phyloP scores from a whole-genome alignment of 35 echinoderm and acorn worm species.

The Ophioderma brevispina region DNA sequence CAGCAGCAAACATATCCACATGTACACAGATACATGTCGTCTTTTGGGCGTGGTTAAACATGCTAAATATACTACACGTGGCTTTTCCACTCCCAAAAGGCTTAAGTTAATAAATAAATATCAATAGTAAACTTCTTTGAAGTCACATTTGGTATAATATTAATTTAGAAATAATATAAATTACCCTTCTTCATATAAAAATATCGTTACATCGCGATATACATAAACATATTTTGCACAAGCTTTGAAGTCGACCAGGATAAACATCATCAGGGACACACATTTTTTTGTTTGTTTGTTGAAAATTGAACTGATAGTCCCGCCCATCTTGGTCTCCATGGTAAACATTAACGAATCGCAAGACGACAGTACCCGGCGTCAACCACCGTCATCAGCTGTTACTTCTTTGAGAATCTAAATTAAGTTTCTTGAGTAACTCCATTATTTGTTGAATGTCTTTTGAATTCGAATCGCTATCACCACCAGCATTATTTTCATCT shows the following conservation, averaged over 20 bases:
- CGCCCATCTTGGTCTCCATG: background rate
- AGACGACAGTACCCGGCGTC: background rate
- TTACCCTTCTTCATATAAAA: slow-evolving; percentile 14
- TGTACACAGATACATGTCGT: background rate
- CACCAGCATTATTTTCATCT: background rate
- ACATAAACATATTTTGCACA: slow-evolving; percentile 11
- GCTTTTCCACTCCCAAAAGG: background rate
- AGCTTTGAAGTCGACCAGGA: background rate
- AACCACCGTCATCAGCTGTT: background rate
- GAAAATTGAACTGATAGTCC: background rate
- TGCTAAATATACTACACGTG: background rate
- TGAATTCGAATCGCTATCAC: background rate
- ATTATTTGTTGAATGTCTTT: background rate
- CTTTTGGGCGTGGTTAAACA: background rate
- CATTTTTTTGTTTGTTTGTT: background rate
- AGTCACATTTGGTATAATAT: slow-evolving; percentile 14
- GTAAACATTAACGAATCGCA: background rate
- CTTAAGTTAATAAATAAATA: slow-evolving; percentile 5
- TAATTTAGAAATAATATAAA: slow-evolving; percentile 16
- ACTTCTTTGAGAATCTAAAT: background rate
- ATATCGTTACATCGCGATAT: slow-evolving; percentile 13
- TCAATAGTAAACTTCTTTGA: slow-evolving; percentile 14
- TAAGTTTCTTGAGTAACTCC: background rate
- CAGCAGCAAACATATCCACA: background rate
- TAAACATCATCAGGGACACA: background rate